Percentiles rank a stretch among this genome's conserved stretches.
These are phyloP conservation scores for Cromileptes altivelis DNA, from an alignment of 2,113 vertebrate species.

Conservation along the genomic window DNA sequence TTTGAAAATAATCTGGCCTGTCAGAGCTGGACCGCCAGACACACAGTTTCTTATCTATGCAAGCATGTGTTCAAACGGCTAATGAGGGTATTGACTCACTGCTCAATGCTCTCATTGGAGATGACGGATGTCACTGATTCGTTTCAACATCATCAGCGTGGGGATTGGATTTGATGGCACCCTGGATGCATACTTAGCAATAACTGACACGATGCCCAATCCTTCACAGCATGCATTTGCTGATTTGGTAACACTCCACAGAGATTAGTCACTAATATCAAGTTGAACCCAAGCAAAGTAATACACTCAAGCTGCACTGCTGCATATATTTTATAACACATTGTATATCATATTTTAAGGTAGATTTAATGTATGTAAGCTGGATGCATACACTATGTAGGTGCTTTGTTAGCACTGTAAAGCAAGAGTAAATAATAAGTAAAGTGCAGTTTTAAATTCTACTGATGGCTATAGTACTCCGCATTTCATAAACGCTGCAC, in stretches of 20 bases:
- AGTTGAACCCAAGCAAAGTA: slow-evolving; percentile 25
- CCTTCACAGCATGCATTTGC: slow-evolving; percentile 52
- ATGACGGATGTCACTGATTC: slow-evolving; percentile 67
- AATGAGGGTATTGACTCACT: slow-evolving; percentile 64
- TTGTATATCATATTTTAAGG: not conserved
- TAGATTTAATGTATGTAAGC: not conserved
- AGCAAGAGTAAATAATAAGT: not conserved
- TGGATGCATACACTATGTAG: not conserved
- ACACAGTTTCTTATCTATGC: slow-evolving; percentile 58
- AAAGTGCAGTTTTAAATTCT: not conserved
- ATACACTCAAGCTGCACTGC: slow-evolving; percentile 7
- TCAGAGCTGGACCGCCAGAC: slow-evolving; percentile 47
- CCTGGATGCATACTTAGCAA: slow-evolving; percentile 65
- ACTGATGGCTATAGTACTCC: not conserved
- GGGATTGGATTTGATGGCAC: slow-evolving; percentile 74
- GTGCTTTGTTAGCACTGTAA: not conserved
- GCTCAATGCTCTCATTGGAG: slow-evolving; percentile 47
- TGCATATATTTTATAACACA: slow-evolving; percentile 22
- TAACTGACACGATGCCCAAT: slow-evolving; percentile 63
- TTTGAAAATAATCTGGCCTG: slow-evolving; percentile 59
- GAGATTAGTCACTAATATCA: slow-evolving; percentile 51
- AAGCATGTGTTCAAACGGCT: slow-evolving; percentile 65
- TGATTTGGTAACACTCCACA: slow-evolving; percentile 57
- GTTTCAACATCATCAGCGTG: slow-evolving; percentile 53
- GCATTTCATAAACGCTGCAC: not conserved